Conservation (phyloP, 1,140 invertebrate species). For the Leptinotarsa lineolata region DNA sequence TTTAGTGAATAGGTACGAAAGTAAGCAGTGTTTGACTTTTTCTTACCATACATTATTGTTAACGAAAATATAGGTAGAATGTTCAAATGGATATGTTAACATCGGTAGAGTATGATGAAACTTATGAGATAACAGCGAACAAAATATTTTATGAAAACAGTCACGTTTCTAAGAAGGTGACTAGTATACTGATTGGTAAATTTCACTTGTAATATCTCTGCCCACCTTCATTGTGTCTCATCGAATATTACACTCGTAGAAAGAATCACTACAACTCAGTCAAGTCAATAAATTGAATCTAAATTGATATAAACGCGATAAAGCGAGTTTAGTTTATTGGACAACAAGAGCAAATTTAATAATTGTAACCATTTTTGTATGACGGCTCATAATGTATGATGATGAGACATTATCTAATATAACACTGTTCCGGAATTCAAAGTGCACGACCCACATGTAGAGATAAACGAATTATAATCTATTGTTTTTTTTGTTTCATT, state of each 20-base stretch:
- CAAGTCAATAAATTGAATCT: neutral
- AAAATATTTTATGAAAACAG: neutral
- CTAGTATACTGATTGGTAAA: neutral
- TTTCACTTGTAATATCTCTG: neutral
- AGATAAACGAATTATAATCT: neutral
- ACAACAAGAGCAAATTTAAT: conserved; percentile 1
- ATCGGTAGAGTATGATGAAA: too few species aligned
- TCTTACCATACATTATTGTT: too few species aligned
- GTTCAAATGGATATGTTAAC: too few species aligned
- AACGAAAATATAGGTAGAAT: too few species aligned
- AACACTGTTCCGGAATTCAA: conserved; percentile 2
- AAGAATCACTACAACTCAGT: neutral
- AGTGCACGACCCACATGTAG: neutral
- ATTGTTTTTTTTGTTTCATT: neutral
- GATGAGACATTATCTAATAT: neutral
- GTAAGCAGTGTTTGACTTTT: too few species aligned
- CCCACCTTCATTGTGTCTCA: neutral
- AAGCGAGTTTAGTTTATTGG: neutral
- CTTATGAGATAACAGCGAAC: too few species aligned
- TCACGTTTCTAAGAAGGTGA: neutral
- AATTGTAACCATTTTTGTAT: neutral
- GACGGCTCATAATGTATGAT: neutral
- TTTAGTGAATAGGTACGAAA: too few species aligned
- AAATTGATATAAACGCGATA: neutral
- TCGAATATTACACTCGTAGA: neutral